A percentile compares a stretch with the other conserved stretches of the same genome.
Evolutionary conservation across 2,113 vertebrate genomes (phyloP).

Genomic region (Phrynocephalus versicolor): DNA sequence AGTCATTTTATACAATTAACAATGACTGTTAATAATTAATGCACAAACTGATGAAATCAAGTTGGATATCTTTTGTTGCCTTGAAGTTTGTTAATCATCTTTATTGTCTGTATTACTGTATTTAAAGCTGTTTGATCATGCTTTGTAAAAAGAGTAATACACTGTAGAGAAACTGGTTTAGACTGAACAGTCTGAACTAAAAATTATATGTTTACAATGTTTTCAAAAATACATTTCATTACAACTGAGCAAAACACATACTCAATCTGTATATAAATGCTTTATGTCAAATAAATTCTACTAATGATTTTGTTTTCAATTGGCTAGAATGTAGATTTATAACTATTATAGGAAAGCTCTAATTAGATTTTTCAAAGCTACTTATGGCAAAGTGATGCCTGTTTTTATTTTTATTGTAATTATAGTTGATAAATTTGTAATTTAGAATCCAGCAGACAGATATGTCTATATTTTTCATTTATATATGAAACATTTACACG

Average conservation of each 20-base stretch:
- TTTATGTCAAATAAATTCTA: not conserved
- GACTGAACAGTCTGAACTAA: not conserved
- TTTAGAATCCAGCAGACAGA: not conserved
- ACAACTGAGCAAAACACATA: not conserved
- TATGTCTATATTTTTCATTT: not conserved
- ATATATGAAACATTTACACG: not conserved
- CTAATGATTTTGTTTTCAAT: not conserved
- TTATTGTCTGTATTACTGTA: not conserved
- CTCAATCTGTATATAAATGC: not conserved
- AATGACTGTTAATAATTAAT: slow-evolving; percentile 41
- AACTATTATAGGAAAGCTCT: not conserved
- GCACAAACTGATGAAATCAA: not conserved
- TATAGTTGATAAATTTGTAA: not conserved
- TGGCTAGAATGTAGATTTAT: not conserved
- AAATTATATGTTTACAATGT: not conserved
- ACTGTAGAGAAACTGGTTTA: not conserved
- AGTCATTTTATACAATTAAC: slow-evolving; percentile 29
- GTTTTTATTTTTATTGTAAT: slow-evolving; percentile 18
- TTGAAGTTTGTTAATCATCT: not conserved
- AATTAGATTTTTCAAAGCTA: not conserved
- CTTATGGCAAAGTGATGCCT: not conserved
- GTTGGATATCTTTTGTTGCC: slow-evolving; percentile 24
- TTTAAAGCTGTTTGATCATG: not conserved
- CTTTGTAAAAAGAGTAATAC: not conserved
- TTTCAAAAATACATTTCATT: not conserved